These are phyloP conservation scores for Phaethornis superciliosus DNA, from an alignment of 2,113 vertebrate genomes.

Conservation along the genomic window DNA sequence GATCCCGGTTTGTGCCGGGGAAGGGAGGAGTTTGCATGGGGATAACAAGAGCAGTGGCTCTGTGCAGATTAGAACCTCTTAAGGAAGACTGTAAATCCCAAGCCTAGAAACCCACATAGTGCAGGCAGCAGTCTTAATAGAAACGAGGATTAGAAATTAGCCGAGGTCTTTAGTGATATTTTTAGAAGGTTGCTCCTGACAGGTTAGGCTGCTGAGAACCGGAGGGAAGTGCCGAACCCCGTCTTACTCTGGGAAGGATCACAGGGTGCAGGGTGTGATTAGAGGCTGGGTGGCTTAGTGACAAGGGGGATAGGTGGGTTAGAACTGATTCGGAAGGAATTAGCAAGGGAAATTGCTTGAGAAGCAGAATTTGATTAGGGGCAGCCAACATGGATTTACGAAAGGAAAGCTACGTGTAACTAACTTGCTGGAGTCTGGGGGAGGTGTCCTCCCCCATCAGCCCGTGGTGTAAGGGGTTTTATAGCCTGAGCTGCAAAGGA, in stretches of 20 bases:
- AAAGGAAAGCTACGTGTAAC: neutral
- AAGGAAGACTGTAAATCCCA: constrained; percentile 63
- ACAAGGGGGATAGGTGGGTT: constrained; percentile 64
- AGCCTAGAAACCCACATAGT: constrained; percentile 22
- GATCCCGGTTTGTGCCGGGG: constrained; percentile 6
- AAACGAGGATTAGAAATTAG: constrained; percentile 78
- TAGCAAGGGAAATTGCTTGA: constrained; percentile 73
- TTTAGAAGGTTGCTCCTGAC: constrained; percentile 76
- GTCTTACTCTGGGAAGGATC: constrained; percentile 59
- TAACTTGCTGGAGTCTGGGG: constrained; percentile 10
- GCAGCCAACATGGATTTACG: constrained; percentile 52
- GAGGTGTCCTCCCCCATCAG: neutral
- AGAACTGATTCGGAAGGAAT: constrained; percentile 60
- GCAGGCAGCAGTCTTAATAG: constrained; percentile 53
- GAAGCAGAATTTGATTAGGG: constrained; percentile 72
- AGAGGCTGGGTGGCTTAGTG: constrained; percentile 59
- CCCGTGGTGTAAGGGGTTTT: neutral
- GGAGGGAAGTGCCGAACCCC: constrained; percentile 21
- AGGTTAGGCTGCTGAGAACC: constrained; percentile 69
- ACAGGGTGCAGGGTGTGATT: constrained; percentile 41
- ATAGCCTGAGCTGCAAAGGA: neutral
- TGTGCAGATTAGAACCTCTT: constrained; percentile 36
- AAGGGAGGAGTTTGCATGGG: constrained; percentile 38
- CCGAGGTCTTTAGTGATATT: constrained; percentile 73
- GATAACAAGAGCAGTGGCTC: constrained; percentile 55